Percentiles rank a stretch among this genome's conserved stretches.
These are phyloP conservation scores for Agrochola circellaris DNA, from an alignment of 2,888 invertebrate species.

Conservation along the genomic window DNA sequence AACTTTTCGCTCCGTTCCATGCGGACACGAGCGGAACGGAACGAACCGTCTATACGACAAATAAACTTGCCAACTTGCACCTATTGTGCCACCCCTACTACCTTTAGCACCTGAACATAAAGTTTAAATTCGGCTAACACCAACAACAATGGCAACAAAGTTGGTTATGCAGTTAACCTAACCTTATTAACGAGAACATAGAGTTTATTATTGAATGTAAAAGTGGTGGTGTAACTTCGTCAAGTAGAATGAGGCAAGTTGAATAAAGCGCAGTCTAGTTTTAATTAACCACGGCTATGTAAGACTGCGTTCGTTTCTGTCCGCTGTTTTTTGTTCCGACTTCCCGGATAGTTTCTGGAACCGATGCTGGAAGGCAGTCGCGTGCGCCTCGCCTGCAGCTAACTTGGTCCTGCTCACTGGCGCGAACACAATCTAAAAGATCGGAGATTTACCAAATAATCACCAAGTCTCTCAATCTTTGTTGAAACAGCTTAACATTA, in stretches of 20 bases:
- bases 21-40: conserved; percentile 60
- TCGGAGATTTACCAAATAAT: conserved; percentile 7
- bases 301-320: conserved; percentile 50
- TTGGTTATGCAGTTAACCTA: conserved; percentile 44
- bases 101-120: conserved; percentile 45
- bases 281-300: conserved; percentile 63
- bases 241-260: conserved; percentile 47
- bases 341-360: conserved; percentile 34
- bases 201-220: conserved; percentile 48
- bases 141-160: conserved; percentile 47
- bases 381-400: not conserved
- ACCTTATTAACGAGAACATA: conserved; percentile 41
- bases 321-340: conserved; percentile 54
- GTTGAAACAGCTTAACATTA: not conserved
- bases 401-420: conserved; percentile 14
- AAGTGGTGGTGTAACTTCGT: conserved; percentile 27
- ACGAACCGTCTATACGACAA: conserved; percentile 58
- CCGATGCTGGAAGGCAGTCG: conserved; percentile 10
- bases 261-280: conserved; percentile 59
- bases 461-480: not conserved
- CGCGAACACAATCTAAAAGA: not conserved
- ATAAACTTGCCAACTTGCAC: conserved; percentile 56
- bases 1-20: conserved; percentile 69
- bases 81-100: conserved; percentile 39
- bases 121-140: conserved; percentile 57